phyloP scores from a whole-genome alignment of 2,888 invertebrate species.

The Erynnis tages region DNA sequence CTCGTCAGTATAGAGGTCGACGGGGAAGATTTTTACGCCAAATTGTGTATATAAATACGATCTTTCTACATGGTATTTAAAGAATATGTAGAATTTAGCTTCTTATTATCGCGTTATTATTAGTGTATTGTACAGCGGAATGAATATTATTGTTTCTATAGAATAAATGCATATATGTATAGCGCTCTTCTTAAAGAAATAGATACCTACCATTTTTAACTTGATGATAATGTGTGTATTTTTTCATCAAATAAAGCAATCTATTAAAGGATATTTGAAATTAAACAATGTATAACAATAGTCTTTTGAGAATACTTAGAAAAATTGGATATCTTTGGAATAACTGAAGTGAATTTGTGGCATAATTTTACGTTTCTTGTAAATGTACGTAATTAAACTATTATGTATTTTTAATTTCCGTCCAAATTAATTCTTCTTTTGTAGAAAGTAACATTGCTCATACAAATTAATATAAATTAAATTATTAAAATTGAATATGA shows the following conservation, averaged over 20 bases:
- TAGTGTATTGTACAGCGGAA: slow-evolving; percentile 13
- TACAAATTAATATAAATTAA: not conserved
- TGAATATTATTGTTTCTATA: slow-evolving; percentile 9
- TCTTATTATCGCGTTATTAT: slow-evolving; percentile 5
- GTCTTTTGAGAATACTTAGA: too few relatives aligned
- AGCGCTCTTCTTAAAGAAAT: too few relatives aligned
- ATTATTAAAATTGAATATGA: too few relatives aligned
- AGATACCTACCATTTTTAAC: too few relatives aligned
- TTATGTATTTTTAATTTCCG: slow-evolving; percentile 9
- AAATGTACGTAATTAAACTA: too few relatives aligned
- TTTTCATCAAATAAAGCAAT: too few relatives aligned
- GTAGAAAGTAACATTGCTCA: not conserved
- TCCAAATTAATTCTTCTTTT: slow-evolving; percentile 4
- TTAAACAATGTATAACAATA: too few relatives aligned
- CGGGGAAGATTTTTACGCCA: slow-evolving; percentile 25
- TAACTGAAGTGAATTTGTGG: too few relatives aligned
- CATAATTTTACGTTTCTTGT: too few relatives aligned
- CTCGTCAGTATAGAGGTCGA: not conserved
- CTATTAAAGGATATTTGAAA: too few relatives aligned
- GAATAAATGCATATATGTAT: not conserved
- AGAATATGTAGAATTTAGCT: slow-evolving; percentile 6
- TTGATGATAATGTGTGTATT: too few relatives aligned
- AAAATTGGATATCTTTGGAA: too few relatives aligned
- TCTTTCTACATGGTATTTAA: not conserved
- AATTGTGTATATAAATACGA: slow-evolving; percentile 29